phyloP scores from a whole-genome alignment of 2,113 vertebrate species.

The Phyllostomus hastatus region DNA sequence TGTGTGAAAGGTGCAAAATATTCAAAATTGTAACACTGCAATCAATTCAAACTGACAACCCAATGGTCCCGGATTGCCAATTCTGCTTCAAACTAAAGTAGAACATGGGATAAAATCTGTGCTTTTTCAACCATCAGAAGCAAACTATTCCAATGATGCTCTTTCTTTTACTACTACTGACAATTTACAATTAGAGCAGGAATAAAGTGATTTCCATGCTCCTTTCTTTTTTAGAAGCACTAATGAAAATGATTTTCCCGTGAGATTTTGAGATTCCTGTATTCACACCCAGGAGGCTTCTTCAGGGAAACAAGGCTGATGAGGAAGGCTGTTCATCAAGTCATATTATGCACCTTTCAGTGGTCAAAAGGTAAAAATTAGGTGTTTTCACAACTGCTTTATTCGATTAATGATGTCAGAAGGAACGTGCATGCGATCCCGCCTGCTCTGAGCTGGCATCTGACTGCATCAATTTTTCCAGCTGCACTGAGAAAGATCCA shows the following conservation, averaged over 20 bases:
- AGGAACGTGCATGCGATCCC: slow-evolving; percentile 47
- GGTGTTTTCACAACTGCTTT: background rate
- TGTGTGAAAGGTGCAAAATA: slow-evolving; percentile 72
- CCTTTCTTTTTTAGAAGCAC: background rate
- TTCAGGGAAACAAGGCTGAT: background rate
- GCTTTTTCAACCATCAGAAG: background rate
- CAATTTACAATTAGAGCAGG: background rate
- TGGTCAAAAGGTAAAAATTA: background rate
- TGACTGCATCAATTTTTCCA: slow-evolving; percentile 67
- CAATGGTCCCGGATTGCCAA: background rate
- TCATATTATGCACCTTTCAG: slow-evolving; percentile 71
- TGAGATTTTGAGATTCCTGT: background rate
- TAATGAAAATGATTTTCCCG: background rate
- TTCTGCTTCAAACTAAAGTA: background rate
- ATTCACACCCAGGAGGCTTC: background rate
- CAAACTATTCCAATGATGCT: background rate
- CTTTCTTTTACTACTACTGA: background rate
- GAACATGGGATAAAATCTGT: background rate
- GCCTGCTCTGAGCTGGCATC: slow-evolving; percentile 47
- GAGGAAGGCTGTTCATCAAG: background rate
- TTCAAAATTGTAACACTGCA: background rate
- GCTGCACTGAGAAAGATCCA: slow-evolving; percentile 35
- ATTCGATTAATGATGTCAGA: background rate
- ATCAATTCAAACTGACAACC: background rate
- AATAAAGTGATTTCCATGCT: background rate